phyloP scores from a whole-genome alignment of 1,140 invertebrate species.

The Coptotermes formosanus region DNA sequence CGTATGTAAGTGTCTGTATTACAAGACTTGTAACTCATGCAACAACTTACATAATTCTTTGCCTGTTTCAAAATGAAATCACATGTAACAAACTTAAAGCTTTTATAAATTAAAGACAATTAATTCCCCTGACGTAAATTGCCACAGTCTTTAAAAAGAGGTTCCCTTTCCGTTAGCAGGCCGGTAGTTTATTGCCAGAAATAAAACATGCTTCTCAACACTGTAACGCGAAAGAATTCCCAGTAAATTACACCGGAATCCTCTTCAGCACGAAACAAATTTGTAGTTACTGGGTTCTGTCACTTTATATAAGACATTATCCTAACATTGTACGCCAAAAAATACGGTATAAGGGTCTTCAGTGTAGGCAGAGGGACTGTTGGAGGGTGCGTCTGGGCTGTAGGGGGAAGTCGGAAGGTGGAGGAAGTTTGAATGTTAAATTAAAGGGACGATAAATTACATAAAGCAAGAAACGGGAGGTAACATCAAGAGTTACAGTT shows the following conservation, averaged over 20 bases:
- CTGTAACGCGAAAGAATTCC: neutral
- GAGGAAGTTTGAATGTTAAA: neutral
- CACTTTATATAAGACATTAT: neutral
- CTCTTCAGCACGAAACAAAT: neutral
- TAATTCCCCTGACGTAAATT: neutral
- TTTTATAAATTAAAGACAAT: neutral
- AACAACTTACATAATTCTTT: neutral
- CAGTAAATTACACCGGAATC: neutral
- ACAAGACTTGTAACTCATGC: too few species aligned
- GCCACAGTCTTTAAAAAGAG: neutral
- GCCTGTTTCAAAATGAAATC: neutral
- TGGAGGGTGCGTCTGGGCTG: neutral
- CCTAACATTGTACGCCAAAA: neutral
- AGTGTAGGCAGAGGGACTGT: neutral
- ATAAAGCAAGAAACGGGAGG: neutral
- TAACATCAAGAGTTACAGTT: neutral
- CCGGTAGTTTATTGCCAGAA: neutral
- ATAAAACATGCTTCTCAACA: neutral
- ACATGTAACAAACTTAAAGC: neutral
- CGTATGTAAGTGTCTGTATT: neutral
- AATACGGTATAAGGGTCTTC: neutral
- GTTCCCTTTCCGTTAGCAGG: neutral
- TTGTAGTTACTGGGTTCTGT: neutral
- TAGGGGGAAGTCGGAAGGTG: neutral
- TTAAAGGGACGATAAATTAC: constrained; percentile 13